Percentiles rank a stretch among this genome's conserved stretches.
phyloP scores from a whole-genome alignment of 2,113 vertebrate genomes.

The Gavia stellata region DNA sequence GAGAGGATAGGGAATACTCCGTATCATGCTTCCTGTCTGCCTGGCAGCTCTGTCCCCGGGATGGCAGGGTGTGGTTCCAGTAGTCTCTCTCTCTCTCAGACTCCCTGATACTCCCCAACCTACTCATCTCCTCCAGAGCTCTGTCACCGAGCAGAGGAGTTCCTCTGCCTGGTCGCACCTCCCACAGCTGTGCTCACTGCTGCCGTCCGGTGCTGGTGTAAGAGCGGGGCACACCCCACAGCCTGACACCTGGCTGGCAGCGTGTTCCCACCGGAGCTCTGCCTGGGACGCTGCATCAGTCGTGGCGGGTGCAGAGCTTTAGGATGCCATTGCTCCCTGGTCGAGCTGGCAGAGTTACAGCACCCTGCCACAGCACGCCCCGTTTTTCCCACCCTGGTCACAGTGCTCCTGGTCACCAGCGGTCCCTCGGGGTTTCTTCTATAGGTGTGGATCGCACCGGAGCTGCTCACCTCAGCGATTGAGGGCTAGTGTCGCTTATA shows the following conservation, averaged over 20 bases:
- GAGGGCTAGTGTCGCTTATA: background rate
- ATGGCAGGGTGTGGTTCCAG: background rate
- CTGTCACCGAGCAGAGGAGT: background rate
- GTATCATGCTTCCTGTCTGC: background rate
- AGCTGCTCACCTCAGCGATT: too few species aligned
- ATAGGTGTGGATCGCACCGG: background rate
- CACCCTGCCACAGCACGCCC: background rate
- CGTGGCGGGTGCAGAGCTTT: background rate
- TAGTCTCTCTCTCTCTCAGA: background rate
- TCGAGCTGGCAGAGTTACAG: background rate
- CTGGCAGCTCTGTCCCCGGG: background rate
- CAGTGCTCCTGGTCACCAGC: background rate
- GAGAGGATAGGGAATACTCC: background rate
- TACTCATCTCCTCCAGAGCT: background rate
- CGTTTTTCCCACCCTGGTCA: background rate
- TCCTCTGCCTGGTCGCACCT: background rate
- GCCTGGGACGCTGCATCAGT: background rate
- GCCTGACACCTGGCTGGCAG: background rate
- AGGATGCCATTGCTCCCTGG: background rate
- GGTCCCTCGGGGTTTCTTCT: background rate
- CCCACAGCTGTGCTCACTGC: background rate
- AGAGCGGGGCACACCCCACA: too few species aligned
- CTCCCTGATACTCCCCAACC: background rate
- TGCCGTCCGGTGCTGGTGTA: too few species aligned
- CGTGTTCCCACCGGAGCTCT: background rate